A percentile compares a stretch with the other conserved stretches of the same genome.
Evolutionary conservation across 2,113 vertebrate species (phyloP).

Genomic region (Ardeotis arabs): DNA sequence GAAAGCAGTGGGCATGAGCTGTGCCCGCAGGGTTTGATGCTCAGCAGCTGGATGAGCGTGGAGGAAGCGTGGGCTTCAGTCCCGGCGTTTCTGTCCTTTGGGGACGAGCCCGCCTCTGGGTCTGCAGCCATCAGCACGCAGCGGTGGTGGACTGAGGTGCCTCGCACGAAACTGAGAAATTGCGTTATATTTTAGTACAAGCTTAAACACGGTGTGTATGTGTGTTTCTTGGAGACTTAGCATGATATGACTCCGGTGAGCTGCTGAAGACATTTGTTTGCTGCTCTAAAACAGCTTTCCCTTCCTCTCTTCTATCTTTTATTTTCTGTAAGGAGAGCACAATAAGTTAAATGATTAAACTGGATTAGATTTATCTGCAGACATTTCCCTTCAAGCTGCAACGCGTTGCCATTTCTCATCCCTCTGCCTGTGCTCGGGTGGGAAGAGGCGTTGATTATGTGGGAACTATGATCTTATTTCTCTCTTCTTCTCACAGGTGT

Average conservation of each 20-base stretch:
- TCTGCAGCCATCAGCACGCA: neutral
- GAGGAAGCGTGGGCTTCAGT: neutral
- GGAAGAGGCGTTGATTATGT: fast-evolving
- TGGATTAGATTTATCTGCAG: neutral
- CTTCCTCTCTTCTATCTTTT: neutral
- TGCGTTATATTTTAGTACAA: neutral
- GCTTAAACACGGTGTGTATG: fast-evolving
- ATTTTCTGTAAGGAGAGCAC: neutral
- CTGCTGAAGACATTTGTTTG: neutral
- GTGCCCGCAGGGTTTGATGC: neutral
- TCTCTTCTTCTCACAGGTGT: conserved; percentile 82
- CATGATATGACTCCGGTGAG: neutral
- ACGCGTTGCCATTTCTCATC: fast-evolving
- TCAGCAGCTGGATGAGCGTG: neutral
- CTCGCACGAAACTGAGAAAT: fast-evolving
- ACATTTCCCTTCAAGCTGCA: neutral
- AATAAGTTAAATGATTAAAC: neutral
- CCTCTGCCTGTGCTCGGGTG: fast-evolving
- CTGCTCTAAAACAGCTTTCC: neutral
- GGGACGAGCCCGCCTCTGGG: neutral
- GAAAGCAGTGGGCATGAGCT: neutral
- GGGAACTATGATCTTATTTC: neutral
- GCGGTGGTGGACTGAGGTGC: neutral
- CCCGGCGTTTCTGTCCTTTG: too few relatives aligned
- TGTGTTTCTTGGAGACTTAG: neutral